phyloP scores from a whole-genome alignment of 2,113 vertebrate species.

The Hydrochoerus hydrochaeris region DNA sequence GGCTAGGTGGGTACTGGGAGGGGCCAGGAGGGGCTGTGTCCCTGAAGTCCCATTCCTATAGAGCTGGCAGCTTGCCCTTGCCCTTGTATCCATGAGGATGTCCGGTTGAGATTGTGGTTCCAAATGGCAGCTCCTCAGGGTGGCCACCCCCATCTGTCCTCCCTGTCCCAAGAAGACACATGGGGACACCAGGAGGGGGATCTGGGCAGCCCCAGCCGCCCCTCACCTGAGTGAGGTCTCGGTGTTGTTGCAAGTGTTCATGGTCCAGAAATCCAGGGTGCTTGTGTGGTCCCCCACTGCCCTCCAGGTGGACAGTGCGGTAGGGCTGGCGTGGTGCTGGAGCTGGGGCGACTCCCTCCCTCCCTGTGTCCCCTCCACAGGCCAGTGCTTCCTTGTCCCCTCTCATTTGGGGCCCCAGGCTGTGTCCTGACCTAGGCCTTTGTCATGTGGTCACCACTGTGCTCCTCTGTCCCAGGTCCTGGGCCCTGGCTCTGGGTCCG shows the following conservation, averaged over 20 bases:
- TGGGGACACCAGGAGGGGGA: background rate
- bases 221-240: background rate
- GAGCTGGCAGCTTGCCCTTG: rapidly evolving
- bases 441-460: rapidly evolving
- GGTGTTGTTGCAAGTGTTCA: background rate
- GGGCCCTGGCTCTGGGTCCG: background rate
- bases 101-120: rapidly evolving
- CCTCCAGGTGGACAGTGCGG: background rate
- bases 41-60: background rate
- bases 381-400: background rate
- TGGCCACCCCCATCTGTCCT: rapidly evolving
- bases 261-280: background rate
- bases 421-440: background rate
- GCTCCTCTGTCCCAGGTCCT: rapidly evolving
- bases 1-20: background rate
- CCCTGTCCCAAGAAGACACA: rapidly evolving
- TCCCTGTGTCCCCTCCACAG: background rate
- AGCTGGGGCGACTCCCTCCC: background rate
- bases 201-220: background rate
- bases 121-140: background rate
- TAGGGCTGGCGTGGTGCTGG: rapidly evolving
- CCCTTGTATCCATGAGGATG: background rate
- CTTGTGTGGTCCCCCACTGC: background rate
- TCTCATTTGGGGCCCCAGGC: background rate
- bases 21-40: background rate